A percentile compares a stretch with the other conserved stretches of the same genome.
Evolutionary conservation across 2,888 invertebrate species (phyloP).

Genomic region (Oscheius sp.): DNA sequence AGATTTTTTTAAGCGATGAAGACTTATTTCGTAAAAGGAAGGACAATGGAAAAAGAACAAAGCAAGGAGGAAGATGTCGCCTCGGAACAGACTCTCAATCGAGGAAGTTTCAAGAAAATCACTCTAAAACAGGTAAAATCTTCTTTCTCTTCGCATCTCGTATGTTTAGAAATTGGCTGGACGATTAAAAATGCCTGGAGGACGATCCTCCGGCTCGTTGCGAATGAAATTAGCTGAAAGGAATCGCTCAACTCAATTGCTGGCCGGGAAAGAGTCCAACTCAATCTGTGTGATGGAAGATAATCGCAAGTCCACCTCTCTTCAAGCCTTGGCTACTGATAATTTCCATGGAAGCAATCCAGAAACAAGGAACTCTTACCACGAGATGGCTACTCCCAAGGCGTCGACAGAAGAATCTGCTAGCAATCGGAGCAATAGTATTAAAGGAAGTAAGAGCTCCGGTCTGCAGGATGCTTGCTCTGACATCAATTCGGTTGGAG

Average conservation of each 20-base stretch:
- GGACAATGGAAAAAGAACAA: slow-evolving; percentile 53
- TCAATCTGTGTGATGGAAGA: slow-evolving; percentile 64
- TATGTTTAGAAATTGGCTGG: slow-evolving; percentile 64
- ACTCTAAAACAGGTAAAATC: slow-evolving; percentile 37
- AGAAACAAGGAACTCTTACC: slow-evolving; percentile 46
- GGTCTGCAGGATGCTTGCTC: slow-evolving; percentile 65
- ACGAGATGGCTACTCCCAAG: slow-evolving; percentile 38
- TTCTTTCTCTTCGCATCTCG: too few relatives aligned
- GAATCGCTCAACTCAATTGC: slow-evolving; percentile 48
- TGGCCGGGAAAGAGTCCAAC: slow-evolving; percentile 53
- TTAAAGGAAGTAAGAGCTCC: slow-evolving; percentile 66
- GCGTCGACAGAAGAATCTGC: slow-evolving; percentile 59
- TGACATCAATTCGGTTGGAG: slow-evolving; percentile 66
- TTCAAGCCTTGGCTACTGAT: slow-evolving; percentile 65
- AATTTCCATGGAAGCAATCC: slow-evolving; percentile 46
- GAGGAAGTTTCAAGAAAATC: slow-evolving; percentile 31
- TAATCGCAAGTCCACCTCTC: slow-evolving; percentile 63
- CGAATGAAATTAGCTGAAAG: slow-evolving; percentile 64
- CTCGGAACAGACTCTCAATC: slow-evolving; percentile 36
- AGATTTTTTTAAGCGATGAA: slow-evolving; percentile 73
- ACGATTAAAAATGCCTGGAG: slow-evolving; percentile 63
- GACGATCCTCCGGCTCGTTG: slow-evolving; percentile 52
- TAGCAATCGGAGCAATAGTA: slow-evolving; percentile 53
- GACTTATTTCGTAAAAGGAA: slow-evolving; percentile 85
- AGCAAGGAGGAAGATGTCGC: slow-evolving; percentile 29